These are phyloP conservation scores for Misgurnus anguillicaudatus DNA, from an alignment of 2,113 vertebrate genomes.

Conservation along the genomic window DNA sequence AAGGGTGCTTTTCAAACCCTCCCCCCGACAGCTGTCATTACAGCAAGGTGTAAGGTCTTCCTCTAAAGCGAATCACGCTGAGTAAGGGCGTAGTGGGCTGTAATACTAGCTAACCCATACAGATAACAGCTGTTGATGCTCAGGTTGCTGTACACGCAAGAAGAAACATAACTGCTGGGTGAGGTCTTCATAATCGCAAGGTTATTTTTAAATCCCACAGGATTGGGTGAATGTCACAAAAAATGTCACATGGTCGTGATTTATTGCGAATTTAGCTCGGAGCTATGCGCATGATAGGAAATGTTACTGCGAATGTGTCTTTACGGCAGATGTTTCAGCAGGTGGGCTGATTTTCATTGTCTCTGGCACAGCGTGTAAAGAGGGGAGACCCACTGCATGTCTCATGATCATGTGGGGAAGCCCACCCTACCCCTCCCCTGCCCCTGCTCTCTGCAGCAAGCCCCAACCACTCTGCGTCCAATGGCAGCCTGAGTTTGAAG, in stretches of 20 bases:
- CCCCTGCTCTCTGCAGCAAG: slow-evolving; percentile 70
- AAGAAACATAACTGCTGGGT: slow-evolving; percentile 60
- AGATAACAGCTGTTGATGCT: slow-evolving; percentile 66
- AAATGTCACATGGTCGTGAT: background rate
- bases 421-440: slow-evolving; percentile 17
- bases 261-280: background rate
- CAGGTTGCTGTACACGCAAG: slow-evolving; percentile 62
- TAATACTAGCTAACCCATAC: slow-evolving; percentile 61
- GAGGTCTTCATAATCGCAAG: slow-evolving; percentile 52
- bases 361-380: slow-evolving; percentile 32
- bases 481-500: slow-evolving; percentile 56
- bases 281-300: background rate
- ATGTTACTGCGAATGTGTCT: background rate
- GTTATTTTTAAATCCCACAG: slow-evolving; percentile 64
- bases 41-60: slow-evolving; percentile 35
- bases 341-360: slow-evolving; percentile 5
- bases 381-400: slow-evolving; percentile 45
- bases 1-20: background rate
- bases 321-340: background rate
- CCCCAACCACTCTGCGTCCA: slow-evolving; percentile 71
- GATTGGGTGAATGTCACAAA: background rate
- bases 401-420: slow-evolving; percentile 44
- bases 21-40: slow-evolving; percentile 43
- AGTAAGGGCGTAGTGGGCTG: slow-evolving; percentile 44
- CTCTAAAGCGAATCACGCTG: slow-evolving; percentile 24